Evolutionary conservation across 1,140 invertebrate species (phyloP).

Genomic region (Leptinotarsa texana): DNA sequence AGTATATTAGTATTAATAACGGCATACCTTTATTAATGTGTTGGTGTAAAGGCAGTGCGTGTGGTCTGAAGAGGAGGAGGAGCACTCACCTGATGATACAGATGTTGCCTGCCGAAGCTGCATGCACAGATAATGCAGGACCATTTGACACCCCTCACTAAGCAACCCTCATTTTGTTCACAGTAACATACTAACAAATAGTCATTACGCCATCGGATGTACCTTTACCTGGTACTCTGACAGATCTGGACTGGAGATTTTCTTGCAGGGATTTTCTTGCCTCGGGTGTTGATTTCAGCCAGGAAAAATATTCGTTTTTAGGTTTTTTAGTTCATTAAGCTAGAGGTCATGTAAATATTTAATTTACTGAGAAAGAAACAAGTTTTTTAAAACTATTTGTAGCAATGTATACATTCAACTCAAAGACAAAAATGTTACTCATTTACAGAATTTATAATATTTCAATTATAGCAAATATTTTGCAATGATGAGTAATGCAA

Average conservation of each 20-base stretch:
- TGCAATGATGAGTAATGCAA: no score
- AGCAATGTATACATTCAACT: no score
- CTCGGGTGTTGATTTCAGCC: no score
- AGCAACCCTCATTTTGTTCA: slow-evolving; percentile 35
- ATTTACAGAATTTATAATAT: no score
- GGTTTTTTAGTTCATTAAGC: no score
- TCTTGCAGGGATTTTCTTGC: no score
- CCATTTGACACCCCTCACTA: slow-evolving; percentile 40
- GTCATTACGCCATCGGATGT: slow-evolving; percentile 41
- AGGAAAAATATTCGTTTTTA: no score
- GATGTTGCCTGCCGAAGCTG: slow-evolving; percentile 35
- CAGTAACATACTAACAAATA: slow-evolving; percentile 34
- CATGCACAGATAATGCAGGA: slow-evolving; percentile 11
- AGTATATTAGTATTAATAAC: slow-evolving; percentile 54
- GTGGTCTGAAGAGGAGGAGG: slow-evolving; percentile 45
- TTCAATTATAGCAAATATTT: no score
- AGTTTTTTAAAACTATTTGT: no score
- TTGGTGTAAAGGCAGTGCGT: slow-evolving; percentile 49
- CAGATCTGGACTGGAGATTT: background rate
- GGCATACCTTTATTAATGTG: slow-evolving; percentile 52
- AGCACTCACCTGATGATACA: slow-evolving; percentile 44
- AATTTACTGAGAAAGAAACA: no score
- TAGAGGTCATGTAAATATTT: no score
- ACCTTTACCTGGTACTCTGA: slow-evolving; percentile 1
- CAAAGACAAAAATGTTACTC: no score